A percentile compares a stretch with the other conserved stretches of the same genome.
Conservation (phyloP, 2,113 vertebrate species). For the Protobothrops flavoviridis region DNA sequence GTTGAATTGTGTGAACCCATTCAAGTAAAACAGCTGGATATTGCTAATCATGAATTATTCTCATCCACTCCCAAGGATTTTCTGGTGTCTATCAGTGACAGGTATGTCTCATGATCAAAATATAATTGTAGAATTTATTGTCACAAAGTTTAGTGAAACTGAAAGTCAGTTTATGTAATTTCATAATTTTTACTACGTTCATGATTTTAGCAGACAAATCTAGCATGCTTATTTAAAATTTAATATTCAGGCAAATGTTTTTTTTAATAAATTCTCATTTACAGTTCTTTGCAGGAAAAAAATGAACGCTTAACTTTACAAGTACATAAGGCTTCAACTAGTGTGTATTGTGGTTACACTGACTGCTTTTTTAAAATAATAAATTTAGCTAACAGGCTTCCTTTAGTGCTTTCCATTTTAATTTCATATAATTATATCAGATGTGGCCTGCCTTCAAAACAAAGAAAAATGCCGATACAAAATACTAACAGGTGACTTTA, state of each 20-base stretch:
- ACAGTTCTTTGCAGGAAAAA: neutral
- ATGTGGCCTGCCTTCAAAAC: neutral
- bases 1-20: conserved; percentile 98
- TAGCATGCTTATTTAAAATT: neutral
- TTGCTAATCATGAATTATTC: conserved; percentile 98
- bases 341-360: neutral
- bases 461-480: neutral
- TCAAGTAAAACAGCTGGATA: conserved; percentile 97
- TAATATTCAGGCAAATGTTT: neutral
- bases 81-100: conserved; percentile 96
- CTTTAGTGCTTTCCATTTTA: neutral
- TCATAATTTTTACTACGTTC: neutral
- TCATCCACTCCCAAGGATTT: conserved; percentile 98
- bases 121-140: neutral
- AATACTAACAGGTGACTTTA: neutral
- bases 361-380: neutral
- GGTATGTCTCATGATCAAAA: conserved; percentile 72
- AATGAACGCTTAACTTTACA: neutral
- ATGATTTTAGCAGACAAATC: neutral
- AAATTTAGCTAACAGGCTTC: neutral
- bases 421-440: neutral
- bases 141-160: neutral
- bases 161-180: neutral
- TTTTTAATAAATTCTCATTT: neutral
- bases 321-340: neutral